phyloP scores from a whole-genome alignment of 2,113 vertebrate genomes.

The Pachyramphus minor region DNA sequence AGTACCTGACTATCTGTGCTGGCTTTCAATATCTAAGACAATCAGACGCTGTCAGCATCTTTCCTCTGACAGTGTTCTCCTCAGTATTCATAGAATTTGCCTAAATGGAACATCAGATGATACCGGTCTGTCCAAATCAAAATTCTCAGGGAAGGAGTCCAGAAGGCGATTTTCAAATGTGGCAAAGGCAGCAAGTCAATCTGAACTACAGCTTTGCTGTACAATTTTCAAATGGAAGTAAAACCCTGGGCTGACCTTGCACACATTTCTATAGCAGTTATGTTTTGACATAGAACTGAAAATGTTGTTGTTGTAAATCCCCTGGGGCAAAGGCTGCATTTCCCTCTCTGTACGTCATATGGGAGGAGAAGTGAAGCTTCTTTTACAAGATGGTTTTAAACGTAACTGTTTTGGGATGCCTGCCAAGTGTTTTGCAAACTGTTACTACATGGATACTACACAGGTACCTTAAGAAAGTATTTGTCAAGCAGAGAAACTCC shows the following conservation, averaged over 20 bases:
- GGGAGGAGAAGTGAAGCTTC: not conserved
- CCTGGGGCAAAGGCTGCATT: not conserved
- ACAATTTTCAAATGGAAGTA: not conserved
- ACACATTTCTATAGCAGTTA: not conserved
- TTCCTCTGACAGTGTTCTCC: not conserved
- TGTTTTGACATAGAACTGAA: not conserved
- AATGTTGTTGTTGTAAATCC: not conserved
- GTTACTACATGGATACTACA: not conserved
- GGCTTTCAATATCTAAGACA: not conserved
- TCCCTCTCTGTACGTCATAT: not conserved
- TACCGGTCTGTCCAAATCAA: not conserved
- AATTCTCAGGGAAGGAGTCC: not conserved
- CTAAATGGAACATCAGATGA: not conserved
- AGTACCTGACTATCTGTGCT: not conserved
- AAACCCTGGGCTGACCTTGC: not conserved
- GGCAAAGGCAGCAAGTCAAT: not conserved
- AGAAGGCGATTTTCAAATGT: not conserved
- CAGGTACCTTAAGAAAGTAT: constrained; percentile 36
- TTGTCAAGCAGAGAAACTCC: constrained; percentile 10
- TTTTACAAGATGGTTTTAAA: not conserved
- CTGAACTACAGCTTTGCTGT: not conserved
- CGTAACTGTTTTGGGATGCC: not conserved
- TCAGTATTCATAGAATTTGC: not conserved
- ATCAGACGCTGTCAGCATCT: not conserved
- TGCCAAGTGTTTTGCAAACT: constrained; percentile 29